Evolutionary conservation across 2,113 vertebrate species (phyloP).

Genomic region (Melanostigma gelatinosum): DNA sequence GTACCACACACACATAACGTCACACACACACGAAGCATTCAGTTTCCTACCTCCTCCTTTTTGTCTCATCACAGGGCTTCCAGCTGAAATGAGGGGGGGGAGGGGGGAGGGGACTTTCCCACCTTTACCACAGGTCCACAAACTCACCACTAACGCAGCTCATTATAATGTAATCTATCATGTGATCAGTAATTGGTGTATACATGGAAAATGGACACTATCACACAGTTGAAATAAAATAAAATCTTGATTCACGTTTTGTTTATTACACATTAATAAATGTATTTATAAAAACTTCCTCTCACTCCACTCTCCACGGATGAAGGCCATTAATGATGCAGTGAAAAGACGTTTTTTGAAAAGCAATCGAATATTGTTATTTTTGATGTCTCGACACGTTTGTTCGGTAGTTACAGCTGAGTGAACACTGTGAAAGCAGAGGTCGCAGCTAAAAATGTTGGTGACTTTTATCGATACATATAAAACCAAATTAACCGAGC

Average conservation of each 20-base stretch:
- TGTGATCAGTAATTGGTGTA: background rate
- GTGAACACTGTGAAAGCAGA: background rate
- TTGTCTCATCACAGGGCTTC: slow-evolving; percentile 68
- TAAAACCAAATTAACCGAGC: background rate
- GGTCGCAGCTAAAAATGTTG: background rate
- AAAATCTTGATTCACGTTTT: background rate
- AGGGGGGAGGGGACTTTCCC: slow-evolving; percentile 51
- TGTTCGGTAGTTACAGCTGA: background rate
- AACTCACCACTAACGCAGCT: slow-evolving; percentile 40
- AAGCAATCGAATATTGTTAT: background rate
- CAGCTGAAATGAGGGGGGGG: slow-evolving; percentile 67
- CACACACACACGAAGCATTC: slow-evolving; percentile 61
- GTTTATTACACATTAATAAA: too few species aligned
- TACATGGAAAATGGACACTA: background rate
- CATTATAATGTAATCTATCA: background rate
- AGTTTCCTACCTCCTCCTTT: slow-evolving; percentile 75
- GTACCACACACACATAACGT: slow-evolving; percentile 26
- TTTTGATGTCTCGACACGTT: background rate
- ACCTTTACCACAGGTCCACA: slow-evolving; percentile 63
- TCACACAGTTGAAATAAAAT: background rate
- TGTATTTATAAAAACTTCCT: background rate
- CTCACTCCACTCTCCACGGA: background rate
- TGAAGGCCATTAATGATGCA: background rate
- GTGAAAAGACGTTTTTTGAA: background rate
- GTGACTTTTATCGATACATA: background rate